Conservation (phyloP, 2,113 vertebrate species). For the Brachypodius melanocephalos region DNA sequence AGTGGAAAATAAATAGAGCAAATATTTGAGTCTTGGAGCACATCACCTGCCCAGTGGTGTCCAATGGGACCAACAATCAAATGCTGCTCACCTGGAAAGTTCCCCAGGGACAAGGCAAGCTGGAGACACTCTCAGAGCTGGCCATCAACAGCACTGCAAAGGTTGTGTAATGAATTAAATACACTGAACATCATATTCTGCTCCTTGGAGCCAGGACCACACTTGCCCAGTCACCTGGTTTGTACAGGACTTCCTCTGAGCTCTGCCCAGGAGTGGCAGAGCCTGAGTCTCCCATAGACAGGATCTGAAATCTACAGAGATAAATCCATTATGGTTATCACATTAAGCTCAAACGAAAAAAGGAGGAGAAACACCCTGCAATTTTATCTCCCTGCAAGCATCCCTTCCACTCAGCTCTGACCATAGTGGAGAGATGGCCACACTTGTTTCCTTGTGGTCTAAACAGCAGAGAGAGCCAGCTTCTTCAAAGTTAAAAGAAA, state of each 20-base stretch:
- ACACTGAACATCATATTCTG: background rate
- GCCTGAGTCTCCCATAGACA: background rate
- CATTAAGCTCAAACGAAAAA: background rate
- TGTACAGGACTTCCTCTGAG: background rate
- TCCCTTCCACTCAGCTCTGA: background rate
- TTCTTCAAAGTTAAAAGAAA: constrained; percentile 64
- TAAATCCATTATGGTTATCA: background rate
- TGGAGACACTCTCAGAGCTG: background rate
- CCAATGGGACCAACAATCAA: background rate
- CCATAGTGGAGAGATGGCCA: background rate
- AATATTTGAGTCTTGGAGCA: background rate
- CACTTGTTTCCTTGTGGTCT: constrained; percentile 31
- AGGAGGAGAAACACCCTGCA: background rate
- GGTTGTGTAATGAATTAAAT: background rate
- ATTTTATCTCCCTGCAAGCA: constrained; percentile 17
- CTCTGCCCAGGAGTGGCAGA: background rate
- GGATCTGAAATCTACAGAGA: background rate
- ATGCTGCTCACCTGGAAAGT: background rate
- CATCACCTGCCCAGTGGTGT: fast-evolving
- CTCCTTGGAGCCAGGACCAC: background rate
- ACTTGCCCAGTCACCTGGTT: background rate
- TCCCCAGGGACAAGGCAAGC: background rate
- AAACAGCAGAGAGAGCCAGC: constrained; percentile 46
- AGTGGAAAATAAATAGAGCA: background rate
- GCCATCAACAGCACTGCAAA: background rate